Evolutionary conservation across 2,888 invertebrate genomes (phyloP), one percentile per base, ranked within the genome.

Genomic region (Polyommatus iphigenia): DNA sequence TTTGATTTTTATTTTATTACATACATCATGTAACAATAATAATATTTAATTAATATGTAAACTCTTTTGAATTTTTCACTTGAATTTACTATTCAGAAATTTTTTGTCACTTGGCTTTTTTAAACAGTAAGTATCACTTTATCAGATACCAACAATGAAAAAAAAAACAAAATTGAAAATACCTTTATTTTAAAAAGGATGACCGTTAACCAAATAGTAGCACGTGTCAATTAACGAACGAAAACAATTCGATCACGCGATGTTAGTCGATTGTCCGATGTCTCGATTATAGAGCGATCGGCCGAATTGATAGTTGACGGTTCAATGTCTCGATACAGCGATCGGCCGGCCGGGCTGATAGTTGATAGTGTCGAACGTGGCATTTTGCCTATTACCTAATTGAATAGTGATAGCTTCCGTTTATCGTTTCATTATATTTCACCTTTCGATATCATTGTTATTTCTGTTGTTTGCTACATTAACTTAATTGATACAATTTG

Each of bases 171-270:
- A 24, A 24, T 24, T 24, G 24, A 24, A 24, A 24, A 24, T 24
- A 24, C 24, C 24, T n/a, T n/a, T n/a, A n/a, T n/a, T n/a, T n/a
- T 24, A 67, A 67, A 67, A 32, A 3, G 15, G 32, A 59, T 76
- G 50, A 59, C 59, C 76, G 76, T 76, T 36, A 62, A 36, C 36
- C 76, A 76, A 76, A 76, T 76, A 59, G 76, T 41, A 59, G 76
- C 90, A 90, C 88, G 90, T 89, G 89, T 88, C 82, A 78, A 77
- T 79, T 83, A 83, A 83, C 84, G 85, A 85, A 85, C 79, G 82
- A 81, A 81, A 80, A 81, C 59, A 76, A 76, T 76, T 50, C 76
- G 76, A 76, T 76, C 76, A 76, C 76, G 76, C 75, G 62, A 57
- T 29, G 15, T 80, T 82, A 82, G 84, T 87, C 87, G 86, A 89